phyloP scores from a whole-genome alignment of 2,113 vertebrate genomes.

The Choloepus hoffmanni region DNA sequence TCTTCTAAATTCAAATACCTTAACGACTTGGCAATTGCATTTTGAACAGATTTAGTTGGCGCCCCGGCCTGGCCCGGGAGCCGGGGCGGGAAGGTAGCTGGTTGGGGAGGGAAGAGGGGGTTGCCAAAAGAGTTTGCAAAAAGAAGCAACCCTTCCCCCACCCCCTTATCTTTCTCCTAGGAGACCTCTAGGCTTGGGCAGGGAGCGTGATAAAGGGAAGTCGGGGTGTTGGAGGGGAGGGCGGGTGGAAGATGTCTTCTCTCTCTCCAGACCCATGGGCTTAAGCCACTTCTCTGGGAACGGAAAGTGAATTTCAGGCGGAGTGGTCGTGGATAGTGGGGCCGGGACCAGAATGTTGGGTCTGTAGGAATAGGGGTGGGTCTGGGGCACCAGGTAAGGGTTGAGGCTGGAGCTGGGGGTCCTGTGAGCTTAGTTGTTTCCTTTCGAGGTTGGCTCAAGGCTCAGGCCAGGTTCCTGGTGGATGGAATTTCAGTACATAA shows the following conservation, averaged over 20 bases:
- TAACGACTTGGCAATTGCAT: constrained; percentile 90
- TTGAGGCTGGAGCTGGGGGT: not conserved
- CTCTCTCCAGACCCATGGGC: not conserved
- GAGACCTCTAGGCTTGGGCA: not conserved
- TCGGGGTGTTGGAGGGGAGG: not conserved
- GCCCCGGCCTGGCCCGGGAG: constrained; percentile 72
- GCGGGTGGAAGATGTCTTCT: no score
- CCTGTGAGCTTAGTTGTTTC: not conserved
- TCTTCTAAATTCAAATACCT: constrained; percentile 89
- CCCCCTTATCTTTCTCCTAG: not conserved
- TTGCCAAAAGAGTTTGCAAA: constrained; percentile 37
- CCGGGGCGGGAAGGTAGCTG: constrained; percentile 55
- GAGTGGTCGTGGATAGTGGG: not conserved
- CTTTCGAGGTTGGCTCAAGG: not conserved
- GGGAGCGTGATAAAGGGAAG: not conserved
- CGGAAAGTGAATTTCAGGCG: not conserved
- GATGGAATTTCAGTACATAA: constrained; percentile 74
- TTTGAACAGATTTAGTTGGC: constrained; percentile 89
- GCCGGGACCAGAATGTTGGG: not conserved
- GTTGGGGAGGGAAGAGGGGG: not conserved
- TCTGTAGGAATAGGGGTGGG: not conserved
- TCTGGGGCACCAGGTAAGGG: constrained; percentile 41
- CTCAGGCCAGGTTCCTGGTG: constrained; percentile 51
- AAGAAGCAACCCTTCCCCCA: not conserved
- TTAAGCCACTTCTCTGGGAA: not conserved